Conservation (phyloP, 1,140 invertebrate genomes). For the Drosophila kepulauana region DNA sequence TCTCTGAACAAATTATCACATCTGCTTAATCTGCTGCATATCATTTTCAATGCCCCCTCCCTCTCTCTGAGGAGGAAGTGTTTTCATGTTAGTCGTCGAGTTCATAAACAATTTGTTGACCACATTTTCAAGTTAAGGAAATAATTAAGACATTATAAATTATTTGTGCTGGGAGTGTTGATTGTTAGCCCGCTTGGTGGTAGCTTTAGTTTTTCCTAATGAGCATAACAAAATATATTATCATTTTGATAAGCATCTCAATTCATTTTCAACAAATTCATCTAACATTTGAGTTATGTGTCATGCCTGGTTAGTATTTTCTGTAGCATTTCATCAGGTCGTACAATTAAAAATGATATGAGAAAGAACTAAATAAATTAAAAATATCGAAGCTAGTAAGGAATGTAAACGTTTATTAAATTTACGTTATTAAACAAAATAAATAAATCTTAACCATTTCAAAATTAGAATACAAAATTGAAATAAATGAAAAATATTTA, state of each 20-base stretch:
- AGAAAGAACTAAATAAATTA: not conserved
- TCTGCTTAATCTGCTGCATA: conserved; percentile 81
- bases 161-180: conserved; percentile 70
- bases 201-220: conserved; percentile 47
- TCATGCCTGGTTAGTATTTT: conserved; percentile 41
- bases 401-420: not conserved
- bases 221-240: conserved; percentile 78
- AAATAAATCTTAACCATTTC: not conserved
- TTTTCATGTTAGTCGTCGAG: conserved; percentile 70
- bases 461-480: no score
- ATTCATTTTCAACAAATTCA: conserved; percentile 66
- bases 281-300: conserved; percentile 65
- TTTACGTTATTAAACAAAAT: not conserved
- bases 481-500: no score
- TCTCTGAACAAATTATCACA: conserved; percentile 71
- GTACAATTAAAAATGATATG: not conserved
- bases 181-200: conserved; percentile 37
- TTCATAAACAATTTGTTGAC: conserved; percentile 77
- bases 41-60: conserved; percentile 53
- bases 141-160: conserved; percentile 84
- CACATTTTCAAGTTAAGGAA: conserved; percentile 51
- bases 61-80: conserved; percentile 62
- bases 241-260: conserved; percentile 65
- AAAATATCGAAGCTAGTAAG: not conserved
- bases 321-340: conserved; percentile 23